Evolutionary conservation across 1,140 invertebrate species (phyloP).

Genomic region (Drosophila rhopaloa): DNA sequence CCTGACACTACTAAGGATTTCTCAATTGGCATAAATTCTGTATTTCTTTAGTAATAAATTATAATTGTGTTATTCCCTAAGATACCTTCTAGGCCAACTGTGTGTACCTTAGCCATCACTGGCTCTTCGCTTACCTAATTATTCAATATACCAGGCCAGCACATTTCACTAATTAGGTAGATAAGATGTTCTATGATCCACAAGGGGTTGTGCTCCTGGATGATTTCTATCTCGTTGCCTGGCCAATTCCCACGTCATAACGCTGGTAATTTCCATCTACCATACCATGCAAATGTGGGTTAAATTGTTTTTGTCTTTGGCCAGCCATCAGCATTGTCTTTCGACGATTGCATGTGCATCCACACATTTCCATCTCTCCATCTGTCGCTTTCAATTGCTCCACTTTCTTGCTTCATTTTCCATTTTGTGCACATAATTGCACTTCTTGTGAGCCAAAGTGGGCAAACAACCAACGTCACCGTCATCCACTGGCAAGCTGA

Average conservation of each 20-base stretch:
- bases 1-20: no score
- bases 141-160: slow-evolving; percentile 2
- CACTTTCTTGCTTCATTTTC: slow-evolving; percentile 73
- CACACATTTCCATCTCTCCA: slow-evolving; percentile 36
- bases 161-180: slow-evolving; percentile 37
- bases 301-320: slow-evolving; percentile 56
- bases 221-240: slow-evolving; percentile 36
- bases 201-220: not conserved
- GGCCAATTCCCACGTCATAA: slow-evolving; percentile 53
- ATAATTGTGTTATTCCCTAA: not conserved
- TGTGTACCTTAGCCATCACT: not conserved
- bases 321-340: slow-evolving; percentile 53
- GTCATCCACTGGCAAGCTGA: slow-evolving; percentile 18
- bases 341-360: slow-evolving; percentile 38
- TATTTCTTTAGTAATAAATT: no score
- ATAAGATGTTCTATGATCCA: slow-evolving; percentile 22
- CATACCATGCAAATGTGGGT: slow-evolving; percentile 29
- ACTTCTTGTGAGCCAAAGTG: slow-evolving; percentile 69
- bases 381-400: slow-evolving; percentile 63
- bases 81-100: not conserved
- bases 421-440: slow-evolving; percentile 79
- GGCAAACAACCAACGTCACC: slow-evolving; percentile 50
- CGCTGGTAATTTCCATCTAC: slow-evolving; percentile 40
- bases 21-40: no score
- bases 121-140: slow-evolving; percentile 12